Conservation (phyloP, 92 coral and sea anemone species). For the Pocillopora grandis region DNA sequence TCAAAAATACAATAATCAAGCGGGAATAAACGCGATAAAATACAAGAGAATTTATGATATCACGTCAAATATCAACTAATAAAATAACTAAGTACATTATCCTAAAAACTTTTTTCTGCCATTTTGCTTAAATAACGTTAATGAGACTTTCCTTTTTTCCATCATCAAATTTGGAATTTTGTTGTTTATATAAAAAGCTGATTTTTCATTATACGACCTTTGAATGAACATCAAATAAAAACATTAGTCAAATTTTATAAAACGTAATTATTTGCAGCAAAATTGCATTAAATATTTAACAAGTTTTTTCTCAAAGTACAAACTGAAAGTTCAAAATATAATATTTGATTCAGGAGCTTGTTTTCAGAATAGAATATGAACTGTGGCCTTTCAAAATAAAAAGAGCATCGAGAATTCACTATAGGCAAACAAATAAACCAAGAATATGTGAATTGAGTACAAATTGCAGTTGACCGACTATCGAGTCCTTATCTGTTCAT, state of each 20-base stretch:
- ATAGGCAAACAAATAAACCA: neutral
- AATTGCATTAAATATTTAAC: conserved; percentile 31
- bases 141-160: neutral
- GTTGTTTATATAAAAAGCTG: neutral
- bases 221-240: neutral
- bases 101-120: neutral
- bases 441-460: neutral
- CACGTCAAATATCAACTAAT: no score
- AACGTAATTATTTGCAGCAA: neutral
- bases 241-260: conserved; percentile 17
- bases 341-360: neutral
- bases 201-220: no score
- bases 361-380: neutral
- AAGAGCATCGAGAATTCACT: neutral
- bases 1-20: conserved; percentile 1
- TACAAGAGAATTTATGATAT: no score
- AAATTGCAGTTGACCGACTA: neutral
- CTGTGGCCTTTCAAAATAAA: neutral
- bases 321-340: neutral
- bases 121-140: neutral
- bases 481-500: neutral
- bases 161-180: neutral
- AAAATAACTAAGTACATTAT: no score
- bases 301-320: conserved; percentile 2
- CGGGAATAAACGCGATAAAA: conserved; percentile 7